A percentile compares a stretch with the other conserved stretches of the same genome.
Conservation (phyloP, 2,888 invertebrate species). For the Heliconius charithonia region DNA sequence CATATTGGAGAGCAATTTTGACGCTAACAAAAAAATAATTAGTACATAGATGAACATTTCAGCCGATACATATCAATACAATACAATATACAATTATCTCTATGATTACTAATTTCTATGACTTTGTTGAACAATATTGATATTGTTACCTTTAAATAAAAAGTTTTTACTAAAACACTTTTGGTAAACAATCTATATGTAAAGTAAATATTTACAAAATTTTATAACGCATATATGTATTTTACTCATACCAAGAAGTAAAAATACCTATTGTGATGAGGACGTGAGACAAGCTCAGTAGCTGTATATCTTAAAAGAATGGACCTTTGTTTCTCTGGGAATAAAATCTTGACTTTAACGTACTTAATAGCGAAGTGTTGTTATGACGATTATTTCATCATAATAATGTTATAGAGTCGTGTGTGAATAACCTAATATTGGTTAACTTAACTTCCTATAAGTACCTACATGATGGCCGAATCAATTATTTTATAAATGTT, state of each 20-base stretch:
- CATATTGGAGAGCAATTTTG: slow-evolving; percentile 88
- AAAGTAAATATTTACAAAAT: not conserved
- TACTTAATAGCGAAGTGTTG: slow-evolving; percentile 1
- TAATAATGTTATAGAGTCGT: not conserved
- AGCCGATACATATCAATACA: not conserved
- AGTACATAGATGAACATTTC: not conserved
- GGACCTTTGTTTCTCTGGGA: slow-evolving; percentile 42
- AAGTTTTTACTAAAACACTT: not conserved
- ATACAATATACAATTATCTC: not conserved
- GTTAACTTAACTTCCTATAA: too few species aligned
- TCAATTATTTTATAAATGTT: too few species aligned
- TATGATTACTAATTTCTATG: not conserved
- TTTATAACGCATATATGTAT: not conserved
- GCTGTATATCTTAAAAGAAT: slow-evolving; percentile 36
- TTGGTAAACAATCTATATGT: not conserved
- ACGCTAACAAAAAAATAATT: slow-evolving; percentile 75
- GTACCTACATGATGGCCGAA: too few species aligned
- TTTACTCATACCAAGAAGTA: not conserved
- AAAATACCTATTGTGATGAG: slow-evolving; percentile 10
- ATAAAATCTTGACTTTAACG: slow-evolving; percentile 26
- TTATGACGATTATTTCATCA: slow-evolving; percentile 17
- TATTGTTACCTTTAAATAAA: not conserved
- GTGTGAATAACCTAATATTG: too few species aligned
- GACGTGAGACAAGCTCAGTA: slow-evolving; percentile 26
- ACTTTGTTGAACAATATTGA: not conserved